phyloP scores from a whole-genome alignment of 2,888 invertebrate species.

The Caenorhabditis uteleia region DNA sequence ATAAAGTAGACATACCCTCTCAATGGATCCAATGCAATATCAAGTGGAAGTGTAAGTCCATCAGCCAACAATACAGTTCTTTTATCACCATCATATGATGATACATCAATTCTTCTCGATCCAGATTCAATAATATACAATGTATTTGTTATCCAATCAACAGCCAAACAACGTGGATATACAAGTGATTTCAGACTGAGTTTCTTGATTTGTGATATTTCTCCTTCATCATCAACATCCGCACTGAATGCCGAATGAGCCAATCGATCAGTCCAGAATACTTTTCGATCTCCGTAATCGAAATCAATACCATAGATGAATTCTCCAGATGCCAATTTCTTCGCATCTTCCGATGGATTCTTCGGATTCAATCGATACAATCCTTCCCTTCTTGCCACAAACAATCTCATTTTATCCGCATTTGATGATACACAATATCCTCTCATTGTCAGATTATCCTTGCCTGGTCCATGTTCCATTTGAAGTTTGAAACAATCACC shows the following conservation, averaged over 20 bases:
- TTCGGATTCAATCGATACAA: slow-evolving; percentile 57
- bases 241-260: slow-evolving; percentile 66
- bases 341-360: slow-evolving; percentile 52
- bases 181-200: slow-evolving; percentile 66
- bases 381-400: slow-evolving; percentile 67
- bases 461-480: slow-evolving; percentile 52
- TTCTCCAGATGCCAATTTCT: slow-evolving; percentile 65
- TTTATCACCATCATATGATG: slow-evolving; percentile 83
- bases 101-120: slow-evolving; percentile 91
- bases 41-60: slow-evolving; percentile 87
- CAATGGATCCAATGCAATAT: slow-evolving; percentile 90
- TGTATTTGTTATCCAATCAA: slow-evolving; percentile 96
- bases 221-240: slow-evolving; percentile 63
- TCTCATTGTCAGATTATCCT: slow-evolving; percentile 59
- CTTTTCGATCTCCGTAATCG: slow-evolving; percentile 84
- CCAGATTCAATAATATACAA: slow-evolving; percentile 77
- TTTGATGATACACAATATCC: slow-evolving; percentile 68
- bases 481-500: slow-evolving; percentile 63
- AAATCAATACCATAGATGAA: slow-evolving; percentile 83
- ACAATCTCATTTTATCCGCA: slow-evolving; percentile 66
- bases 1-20: slow-evolving; percentile 75
- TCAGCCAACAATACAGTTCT: slow-evolving; percentile 90
- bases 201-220: slow-evolving; percentile 64
- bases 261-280: slow-evolving; percentile 78
- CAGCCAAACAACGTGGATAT: slow-evolving; percentile 76